phyloP scores from a whole-genome alignment of 1,140 invertebrate species.

The Neodiprion lecontei region DNA sequence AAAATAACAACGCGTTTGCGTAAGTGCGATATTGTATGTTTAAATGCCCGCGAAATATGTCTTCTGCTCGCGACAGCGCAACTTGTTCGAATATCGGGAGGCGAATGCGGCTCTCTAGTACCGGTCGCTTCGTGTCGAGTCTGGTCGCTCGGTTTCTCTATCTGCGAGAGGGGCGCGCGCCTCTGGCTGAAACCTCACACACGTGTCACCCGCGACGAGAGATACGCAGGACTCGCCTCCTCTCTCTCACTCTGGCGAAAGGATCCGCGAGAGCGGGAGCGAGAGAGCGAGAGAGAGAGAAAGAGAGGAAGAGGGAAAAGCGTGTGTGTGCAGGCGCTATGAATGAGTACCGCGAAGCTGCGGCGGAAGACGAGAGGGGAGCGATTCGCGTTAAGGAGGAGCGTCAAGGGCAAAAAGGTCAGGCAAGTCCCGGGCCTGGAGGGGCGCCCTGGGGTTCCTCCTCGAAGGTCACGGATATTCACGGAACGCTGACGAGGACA shows the following conservation, averaged over 20 bases:
- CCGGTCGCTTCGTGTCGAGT: background rate
- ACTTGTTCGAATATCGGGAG: background rate
- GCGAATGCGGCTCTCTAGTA: background rate
- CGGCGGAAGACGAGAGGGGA: constrained; percentile 10
- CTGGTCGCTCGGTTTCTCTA: background rate
- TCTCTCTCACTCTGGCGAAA: background rate
- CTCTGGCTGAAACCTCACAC: background rate
- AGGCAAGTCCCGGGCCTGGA: constrained; percentile 22
- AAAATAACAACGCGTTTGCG: no score
- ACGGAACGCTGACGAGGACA: no score
- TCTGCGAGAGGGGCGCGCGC: background rate
- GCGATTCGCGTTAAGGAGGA: constrained; percentile 31
- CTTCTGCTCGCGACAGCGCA: background rate
- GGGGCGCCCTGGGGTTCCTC: background rate
- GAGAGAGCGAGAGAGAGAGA: background rate
- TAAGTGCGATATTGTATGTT: no score
- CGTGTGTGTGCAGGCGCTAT: background rate
- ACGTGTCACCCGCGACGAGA: background rate
- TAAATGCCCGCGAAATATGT: no score
- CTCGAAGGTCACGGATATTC: no score
- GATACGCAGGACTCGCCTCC: background rate
- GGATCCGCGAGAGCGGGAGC: background rate
- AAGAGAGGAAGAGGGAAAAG: background rate
- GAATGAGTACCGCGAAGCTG: constrained; percentile 14
- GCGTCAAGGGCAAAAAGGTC: constrained; percentile 55